Percentiles rank a stretch among this genome's conserved stretches.
These are phyloP conservation scores for Chymomyza caudatula DNA, from an alignment of 2,888 invertebrate species.

Conservation along the genomic window DNA sequence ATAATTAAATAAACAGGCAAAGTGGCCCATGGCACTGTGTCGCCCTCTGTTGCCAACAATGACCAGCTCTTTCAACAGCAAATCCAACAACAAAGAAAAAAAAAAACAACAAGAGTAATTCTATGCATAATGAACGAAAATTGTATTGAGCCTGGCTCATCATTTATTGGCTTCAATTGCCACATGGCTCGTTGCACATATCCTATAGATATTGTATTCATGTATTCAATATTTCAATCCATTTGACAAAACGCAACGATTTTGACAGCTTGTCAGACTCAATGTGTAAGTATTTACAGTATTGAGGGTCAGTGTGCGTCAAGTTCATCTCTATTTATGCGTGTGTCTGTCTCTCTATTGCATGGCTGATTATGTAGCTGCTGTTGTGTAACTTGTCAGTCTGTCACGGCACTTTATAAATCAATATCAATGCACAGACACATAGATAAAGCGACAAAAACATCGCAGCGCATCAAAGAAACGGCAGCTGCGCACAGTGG, in stretches of 20 bases:
- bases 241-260: constrained; percentile 36
- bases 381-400: constrained; percentile 46
- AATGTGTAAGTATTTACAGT: not conserved
- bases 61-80: not conserved
- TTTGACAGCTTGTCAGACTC: constrained; percentile 51
- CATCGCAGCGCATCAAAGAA: not conserved
- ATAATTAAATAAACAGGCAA: constrained; percentile 9
- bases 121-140: too few species aligned
- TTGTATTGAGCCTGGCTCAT: not conserved
- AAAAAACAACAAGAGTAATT: not conserved
- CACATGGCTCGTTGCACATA: not conserved
- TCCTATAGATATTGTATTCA: constrained; percentile 1
- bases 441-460: not conserved
- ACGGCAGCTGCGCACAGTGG: not conserved
- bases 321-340: not conserved
- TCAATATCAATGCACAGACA: constrained; percentile 38
- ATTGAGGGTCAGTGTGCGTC: not conserved
- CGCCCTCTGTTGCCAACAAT: constrained; percentile 10
- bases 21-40: not conserved
- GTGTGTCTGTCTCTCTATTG: constrained; percentile 27
- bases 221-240: constrained; percentile 25
- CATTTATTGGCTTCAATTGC: not conserved
- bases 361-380: constrained; percentile 34
- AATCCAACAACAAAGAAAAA: not conserved
- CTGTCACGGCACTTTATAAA: constrained; percentile 46